These are phyloP conservation scores for Fundulus diaphanus DNA, from an alignment of 2,797 vertebrate genomes.

Conservation along the genomic window DNA sequence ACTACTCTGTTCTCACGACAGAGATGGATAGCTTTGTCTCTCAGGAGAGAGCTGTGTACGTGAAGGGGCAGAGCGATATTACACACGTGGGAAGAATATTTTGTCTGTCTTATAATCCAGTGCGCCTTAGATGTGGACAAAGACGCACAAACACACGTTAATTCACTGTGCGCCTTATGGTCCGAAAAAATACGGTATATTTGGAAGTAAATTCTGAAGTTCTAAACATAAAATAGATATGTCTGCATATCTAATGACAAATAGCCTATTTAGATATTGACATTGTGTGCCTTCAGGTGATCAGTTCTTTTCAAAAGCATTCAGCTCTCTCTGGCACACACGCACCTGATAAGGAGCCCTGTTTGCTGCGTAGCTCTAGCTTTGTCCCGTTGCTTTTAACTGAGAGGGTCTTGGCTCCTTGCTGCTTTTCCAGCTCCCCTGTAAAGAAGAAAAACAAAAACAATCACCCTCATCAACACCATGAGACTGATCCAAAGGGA, in stretches of 20 bases:
- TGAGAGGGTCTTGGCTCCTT: slow-evolving; percentile 88
- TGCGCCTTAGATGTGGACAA: no score
- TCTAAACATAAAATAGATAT: neutral
- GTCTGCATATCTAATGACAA: neutral
- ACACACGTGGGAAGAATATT: no score
- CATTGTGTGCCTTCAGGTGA: neutral
- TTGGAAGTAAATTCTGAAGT: neutral
- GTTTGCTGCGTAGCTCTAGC: slow-evolving; percentile 89
- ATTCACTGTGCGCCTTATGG: no score
- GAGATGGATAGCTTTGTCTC: no score
- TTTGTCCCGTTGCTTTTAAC: slow-evolving; percentile 90
- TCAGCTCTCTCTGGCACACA: slow-evolving; percentile 19
- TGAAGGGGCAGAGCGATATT: no score
- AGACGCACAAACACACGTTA: no score
- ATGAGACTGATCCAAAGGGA: slow-evolving; percentile 6
- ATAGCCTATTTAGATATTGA: neutral
- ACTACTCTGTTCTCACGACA: no score
- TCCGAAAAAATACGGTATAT: no score
- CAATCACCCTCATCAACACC: slow-evolving; percentile 36
- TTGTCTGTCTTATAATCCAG: no score
- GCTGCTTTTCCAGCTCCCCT: slow-evolving; percentile 99
- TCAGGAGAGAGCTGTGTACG: no score
- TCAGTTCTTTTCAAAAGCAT: slow-evolving; percentile 22
- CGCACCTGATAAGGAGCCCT: slow-evolving; percentile 77
- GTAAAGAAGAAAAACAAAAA: slow-evolving; percentile 41